Conservation (phyloP, 2,113 vertebrate species). For the Chroicocephalus ridibundus region DNA sequence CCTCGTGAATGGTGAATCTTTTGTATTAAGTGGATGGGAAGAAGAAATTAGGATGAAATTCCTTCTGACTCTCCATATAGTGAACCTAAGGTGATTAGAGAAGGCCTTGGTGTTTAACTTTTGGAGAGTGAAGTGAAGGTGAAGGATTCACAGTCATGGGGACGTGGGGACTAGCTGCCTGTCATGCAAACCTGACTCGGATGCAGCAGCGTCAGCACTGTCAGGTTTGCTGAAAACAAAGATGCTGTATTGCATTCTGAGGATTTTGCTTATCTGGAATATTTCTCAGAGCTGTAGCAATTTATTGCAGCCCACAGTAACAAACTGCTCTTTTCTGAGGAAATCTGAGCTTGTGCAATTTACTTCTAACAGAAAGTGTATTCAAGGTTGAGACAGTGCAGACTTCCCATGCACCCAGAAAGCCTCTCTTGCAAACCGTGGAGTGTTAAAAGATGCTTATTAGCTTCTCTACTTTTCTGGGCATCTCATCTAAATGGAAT, state of each 20-base stretch:
- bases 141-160: not conserved
- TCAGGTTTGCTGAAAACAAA: conserved; percentile 20
- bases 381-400: conserved; percentile 44
- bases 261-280: conserved; percentile 62
- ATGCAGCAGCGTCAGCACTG: not conserved
- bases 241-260: conserved; percentile 22
- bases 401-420: not conserved
- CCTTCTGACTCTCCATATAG: not conserved
- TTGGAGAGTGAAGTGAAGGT: not conserved
- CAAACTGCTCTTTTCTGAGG: conserved; percentile 59
- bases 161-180: not conserved
- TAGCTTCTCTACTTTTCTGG: not conserved
- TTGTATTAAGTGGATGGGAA: not conserved
- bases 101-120: not conserved
- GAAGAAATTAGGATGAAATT: not conserved
- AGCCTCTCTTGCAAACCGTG: not conserved
- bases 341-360: conserved; percentile 60
- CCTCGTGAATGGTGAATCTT: not conserved
- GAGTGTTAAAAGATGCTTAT: not conserved
- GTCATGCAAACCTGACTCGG: not conserved
- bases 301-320: conserved; percentile 34
- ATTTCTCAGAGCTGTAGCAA: conserved; percentile 44
- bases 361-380: conserved; percentile 54
- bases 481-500: not conserved
- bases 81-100: not conserved